Percentiles rank a stretch among this genome's conserved stretches.
These are phyloP conservation scores for Drosophila burlai DNA, from an alignment of 1,140 invertebrate genomes.

Conservation along the genomic window DNA sequence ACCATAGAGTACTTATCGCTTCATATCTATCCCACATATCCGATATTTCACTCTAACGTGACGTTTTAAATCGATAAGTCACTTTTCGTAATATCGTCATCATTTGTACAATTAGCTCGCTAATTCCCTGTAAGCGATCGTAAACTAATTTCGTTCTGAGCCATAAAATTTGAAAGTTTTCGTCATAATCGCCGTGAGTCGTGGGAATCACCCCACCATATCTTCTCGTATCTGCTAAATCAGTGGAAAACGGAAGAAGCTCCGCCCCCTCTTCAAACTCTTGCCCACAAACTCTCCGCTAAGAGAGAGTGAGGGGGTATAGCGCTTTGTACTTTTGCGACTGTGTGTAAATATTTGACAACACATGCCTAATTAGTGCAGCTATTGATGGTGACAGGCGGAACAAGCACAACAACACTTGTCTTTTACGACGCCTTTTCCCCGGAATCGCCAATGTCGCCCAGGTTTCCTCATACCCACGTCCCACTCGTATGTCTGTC, in stretches of 20 bases:
- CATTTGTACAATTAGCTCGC: slow-evolving; percentile 32
- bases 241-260: slow-evolving; percentile 76
- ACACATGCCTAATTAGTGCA: slow-evolving; percentile 84
- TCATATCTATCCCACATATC: not conserved
- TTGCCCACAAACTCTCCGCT: not conserved
- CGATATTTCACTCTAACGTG: not conserved
- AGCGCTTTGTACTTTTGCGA: slow-evolving; percentile 82
- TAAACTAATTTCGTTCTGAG: slow-evolving; percentile 65
- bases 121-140: slow-evolving; percentile 70
- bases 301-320: slow-evolving; percentile 1
- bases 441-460: slow-evolving; percentile 55
- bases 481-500: slow-evolving; percentile 4
- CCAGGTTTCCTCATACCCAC: slow-evolving; percentile 12
- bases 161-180: slow-evolving; percentile 75
- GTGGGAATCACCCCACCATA: slow-evolving; percentile 64
- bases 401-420: slow-evolving; percentile 67
- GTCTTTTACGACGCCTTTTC: slow-evolving; percentile 76
- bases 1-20: not conserved
- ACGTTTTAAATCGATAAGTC: not conserved
- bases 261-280: slow-evolving; percentile 11
- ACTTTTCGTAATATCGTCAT: not conserved
- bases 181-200: slow-evolving; percentile 68
- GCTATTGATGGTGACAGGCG: slow-evolving; percentile 80
- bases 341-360: slow-evolving; percentile 81
- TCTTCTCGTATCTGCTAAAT: slow-evolving; percentile 48